These are phyloP conservation scores for Strigops habroptila DNA, from an alignment of 2,113 vertebrate genomes.

Conservation along the genomic window DNA sequence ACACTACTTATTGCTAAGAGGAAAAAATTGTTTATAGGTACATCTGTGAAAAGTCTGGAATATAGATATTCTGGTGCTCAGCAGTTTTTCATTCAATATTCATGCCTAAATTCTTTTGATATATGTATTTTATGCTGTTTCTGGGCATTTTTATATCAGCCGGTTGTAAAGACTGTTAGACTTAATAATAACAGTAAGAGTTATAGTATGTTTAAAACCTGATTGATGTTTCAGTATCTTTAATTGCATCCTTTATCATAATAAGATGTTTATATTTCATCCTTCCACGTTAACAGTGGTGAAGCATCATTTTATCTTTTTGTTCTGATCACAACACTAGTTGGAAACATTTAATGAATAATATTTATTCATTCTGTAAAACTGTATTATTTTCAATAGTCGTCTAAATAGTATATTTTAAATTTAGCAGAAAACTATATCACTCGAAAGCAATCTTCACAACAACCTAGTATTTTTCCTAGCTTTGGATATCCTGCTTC, in stretches of 20 bases:
- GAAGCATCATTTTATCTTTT: conserved; percentile 49
- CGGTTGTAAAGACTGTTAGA: conserved; percentile 50
- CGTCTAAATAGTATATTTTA: background rate
- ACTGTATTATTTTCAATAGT: conserved; percentile 6
- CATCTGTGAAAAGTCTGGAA: conserved; percentile 5
- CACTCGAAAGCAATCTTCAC: background rate
- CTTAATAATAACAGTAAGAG: conserved; percentile 57
- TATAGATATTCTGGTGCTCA: conserved; percentile 25
- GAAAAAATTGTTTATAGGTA: background rate
- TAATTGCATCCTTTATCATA: conserved; percentile 48
- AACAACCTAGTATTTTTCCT: background rate
- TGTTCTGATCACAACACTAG: background rate
- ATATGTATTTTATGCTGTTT: conserved; percentile 30
- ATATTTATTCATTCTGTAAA: conserved; percentile 37
- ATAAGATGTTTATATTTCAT: conserved; percentile 43
- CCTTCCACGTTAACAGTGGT: conserved; percentile 25
- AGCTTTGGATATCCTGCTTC: background rate
- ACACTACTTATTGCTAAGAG: background rate
- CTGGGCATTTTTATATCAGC: conserved; percentile 20
- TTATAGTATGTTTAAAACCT: conserved; percentile 29
- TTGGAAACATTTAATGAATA: conserved; percentile 22
- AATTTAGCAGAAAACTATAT: background rate
- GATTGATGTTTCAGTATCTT: conserved; percentile 19
- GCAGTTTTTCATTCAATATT: conserved; percentile 58
- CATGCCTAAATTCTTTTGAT: conserved; percentile 25